Evolutionary conservation across 2,888 invertebrate species (phyloP).

Genomic region (Phasia obesa): DNA sequence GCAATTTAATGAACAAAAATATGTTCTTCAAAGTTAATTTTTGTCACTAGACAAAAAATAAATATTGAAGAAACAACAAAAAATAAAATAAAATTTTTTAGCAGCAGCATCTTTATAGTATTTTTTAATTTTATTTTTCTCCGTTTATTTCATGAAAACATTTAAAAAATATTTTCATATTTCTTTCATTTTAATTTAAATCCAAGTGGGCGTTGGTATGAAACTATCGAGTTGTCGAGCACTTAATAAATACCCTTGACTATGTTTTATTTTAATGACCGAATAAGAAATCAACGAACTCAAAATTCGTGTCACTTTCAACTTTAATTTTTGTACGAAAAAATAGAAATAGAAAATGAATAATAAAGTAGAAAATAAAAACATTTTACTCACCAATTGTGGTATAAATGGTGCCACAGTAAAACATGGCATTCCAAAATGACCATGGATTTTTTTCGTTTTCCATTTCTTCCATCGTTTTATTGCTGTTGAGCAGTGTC

Average conservation of each 20-base stretch:
- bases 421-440: constrained; percentile 93
- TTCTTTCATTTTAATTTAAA: constrained; percentile 33
- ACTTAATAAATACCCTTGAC: constrained; percentile 48
- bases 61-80: background rate
- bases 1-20: background rate
- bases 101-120: constrained; percentile 10
- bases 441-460: constrained; percentile 86
- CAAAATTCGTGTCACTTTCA: constrained; percentile 19
- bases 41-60: constrained; percentile 46
- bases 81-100: background rate
- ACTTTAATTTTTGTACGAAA: background rate
- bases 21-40: constrained; percentile 22
- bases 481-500: constrained; percentile 74
- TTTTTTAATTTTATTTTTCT: background rate
- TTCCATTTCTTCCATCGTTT: constrained; percentile 74
- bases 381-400: constrained; percentile 89
- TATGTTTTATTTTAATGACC: constrained; percentile 5
- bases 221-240: constrained; percentile 24
- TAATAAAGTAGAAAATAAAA: constrained; percentile 6
- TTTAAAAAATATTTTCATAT: constrained; percentile 43
- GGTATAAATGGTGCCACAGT: constrained; percentile 93
- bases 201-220: constrained; percentile 51
- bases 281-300: constrained; percentile 43
- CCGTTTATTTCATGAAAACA: constrained; percentile 21
- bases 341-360: background rate